A percentile compares a stretch with the other conserved stretches of the same genome.
These are phyloP conservation scores for Pantala flavescens DNA, from an alignment of 1,140 invertebrate species.

Conservation along the genomic window DNA sequence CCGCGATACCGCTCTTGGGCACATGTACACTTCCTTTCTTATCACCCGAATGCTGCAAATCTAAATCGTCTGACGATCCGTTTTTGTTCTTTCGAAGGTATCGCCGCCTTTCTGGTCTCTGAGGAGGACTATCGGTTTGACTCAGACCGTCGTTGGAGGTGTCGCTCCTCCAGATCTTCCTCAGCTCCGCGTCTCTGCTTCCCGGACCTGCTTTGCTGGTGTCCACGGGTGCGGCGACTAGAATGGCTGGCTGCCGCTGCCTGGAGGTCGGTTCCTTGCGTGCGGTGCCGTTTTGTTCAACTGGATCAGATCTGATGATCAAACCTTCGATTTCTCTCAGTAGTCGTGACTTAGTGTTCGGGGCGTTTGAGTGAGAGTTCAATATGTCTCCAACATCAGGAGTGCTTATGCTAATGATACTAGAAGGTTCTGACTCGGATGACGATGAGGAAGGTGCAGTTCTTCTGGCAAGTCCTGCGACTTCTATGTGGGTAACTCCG, in stretches of 20 bases:
- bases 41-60: neutral
- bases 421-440: conserved; percentile 20
- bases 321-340: conserved; percentile 20
- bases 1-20: neutral
- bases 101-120: conserved; percentile 28
- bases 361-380: conserved; percentile 24
- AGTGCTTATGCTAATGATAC: conserved; percentile 30
- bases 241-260: conserved; percentile 20
- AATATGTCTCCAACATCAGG: conserved; percentile 24
- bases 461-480: conserved; percentile 26
- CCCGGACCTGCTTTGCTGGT: neutral
- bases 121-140: conserved; percentile 22
- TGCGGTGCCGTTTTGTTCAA: conserved; percentile 4
- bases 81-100: conserved; percentile 25
- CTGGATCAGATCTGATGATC: conserved; percentile 12
- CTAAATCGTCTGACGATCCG: conserved; percentile 23
- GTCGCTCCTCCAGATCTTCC: conserved; percentile 15
- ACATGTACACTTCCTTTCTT: neutral
- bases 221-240: conserved; percentile 13
- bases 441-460: conserved; percentile 12
- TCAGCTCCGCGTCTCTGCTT: neutral
- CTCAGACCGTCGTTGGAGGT: neutral
- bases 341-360: conserved; percentile 25
- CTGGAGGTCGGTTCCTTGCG: conserved; percentile 8
- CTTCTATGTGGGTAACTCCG: conserved; percentile 35